Evolutionary conservation across 1,140 invertebrate species (phyloP), one percentile per base, ranked within the genome.

Genomic region (Oncopodura yosiiana): DNA sequence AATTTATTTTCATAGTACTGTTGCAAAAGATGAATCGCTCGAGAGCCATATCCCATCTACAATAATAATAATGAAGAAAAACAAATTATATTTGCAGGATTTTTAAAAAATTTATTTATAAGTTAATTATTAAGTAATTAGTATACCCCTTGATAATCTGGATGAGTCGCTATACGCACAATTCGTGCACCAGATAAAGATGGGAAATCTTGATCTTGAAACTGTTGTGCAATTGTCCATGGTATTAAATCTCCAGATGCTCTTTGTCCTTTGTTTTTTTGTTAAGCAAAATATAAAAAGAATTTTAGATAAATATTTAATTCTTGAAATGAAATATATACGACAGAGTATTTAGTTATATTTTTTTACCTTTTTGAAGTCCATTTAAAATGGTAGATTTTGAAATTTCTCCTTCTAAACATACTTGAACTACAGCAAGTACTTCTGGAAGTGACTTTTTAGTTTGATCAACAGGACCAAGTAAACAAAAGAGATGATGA

Each of bases 151-250:
- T 97, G 93, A 71, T 96, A 97, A 63, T 96, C 90, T 0, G 96
- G 95, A 81, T 99, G 94, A 2, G 94, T 97, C 1, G 95, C 95
- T 52, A 99, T 94, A 34, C 95, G 75, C 16, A 99, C 88, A 51
- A 99, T 81, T 56, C 95, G 76, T 16, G 86, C 92, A 6, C 95
- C 95, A 56, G 86, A 81, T 1, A 99, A 73, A 49, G 81, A 79
- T 8, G 92, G 87, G 71, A 99, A 99, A 68, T 96, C 86, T 58
- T 83, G 75, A 70, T 98, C 93, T 60, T 93, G 85, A 70, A 85
- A 97, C 69, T 98, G 93, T 68, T 98, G 93, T 4, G 90, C 87
- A 1, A 99, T 77, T 23, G 92, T 95, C 95, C 95, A 99, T 0
- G 95, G 95, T 64, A 99, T 95, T 9, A 99, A 73, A 77, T 99